Percentiles rank a stretch among this genome's conserved stretches.
Evolutionary conservation across 1,140 invertebrate genomes (phyloP).

Genomic region (Drosophila cardini): DNA sequence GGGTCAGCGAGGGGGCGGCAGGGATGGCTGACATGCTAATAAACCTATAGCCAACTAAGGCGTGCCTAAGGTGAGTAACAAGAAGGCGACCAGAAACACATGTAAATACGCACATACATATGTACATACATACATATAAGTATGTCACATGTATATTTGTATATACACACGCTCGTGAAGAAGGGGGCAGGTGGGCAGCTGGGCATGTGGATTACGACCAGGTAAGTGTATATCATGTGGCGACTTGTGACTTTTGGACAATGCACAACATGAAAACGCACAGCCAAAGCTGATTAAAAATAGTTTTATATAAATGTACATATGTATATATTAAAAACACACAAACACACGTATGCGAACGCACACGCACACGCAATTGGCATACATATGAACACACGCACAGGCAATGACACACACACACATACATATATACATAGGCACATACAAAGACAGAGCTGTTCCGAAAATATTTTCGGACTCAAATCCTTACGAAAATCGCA

Average conservation of each 20-base stretch:
- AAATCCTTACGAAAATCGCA: no score
- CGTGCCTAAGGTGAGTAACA: constrained; percentile 16
- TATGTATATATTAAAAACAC: not conserved
- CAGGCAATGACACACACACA: constrained; percentile 6
- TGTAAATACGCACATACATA: constrained; percentile 5
- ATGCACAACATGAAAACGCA: constrained; percentile 45
- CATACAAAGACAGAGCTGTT: constrained; percentile 17
- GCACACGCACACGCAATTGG: not conserved
- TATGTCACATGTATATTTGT: not conserved
- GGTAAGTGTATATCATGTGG: constrained; percentile 30
- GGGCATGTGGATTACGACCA: not conserved
- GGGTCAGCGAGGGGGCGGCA: not conserved
- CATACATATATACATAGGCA: no score
- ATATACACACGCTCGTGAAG: not conserved
- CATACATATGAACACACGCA: constrained; percentile 3
- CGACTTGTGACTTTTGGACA: constrained; percentile 42
- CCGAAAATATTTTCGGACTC: not conserved
- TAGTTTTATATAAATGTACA: constrained; percentile 31
- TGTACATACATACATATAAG: not conserved
- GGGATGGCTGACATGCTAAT: constrained; percentile 15
- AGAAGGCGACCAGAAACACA: constrained; percentile 3
- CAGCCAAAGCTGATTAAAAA: constrained; percentile 52
- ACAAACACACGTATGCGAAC: not conserved
- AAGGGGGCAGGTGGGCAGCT: not conserved
- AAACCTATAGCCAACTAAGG: constrained; percentile 19